These are phyloP conservation scores for Cephonodes hylas DNA, from an alignment of 2,888 invertebrate genomes.

Conservation along the genomic window DNA sequence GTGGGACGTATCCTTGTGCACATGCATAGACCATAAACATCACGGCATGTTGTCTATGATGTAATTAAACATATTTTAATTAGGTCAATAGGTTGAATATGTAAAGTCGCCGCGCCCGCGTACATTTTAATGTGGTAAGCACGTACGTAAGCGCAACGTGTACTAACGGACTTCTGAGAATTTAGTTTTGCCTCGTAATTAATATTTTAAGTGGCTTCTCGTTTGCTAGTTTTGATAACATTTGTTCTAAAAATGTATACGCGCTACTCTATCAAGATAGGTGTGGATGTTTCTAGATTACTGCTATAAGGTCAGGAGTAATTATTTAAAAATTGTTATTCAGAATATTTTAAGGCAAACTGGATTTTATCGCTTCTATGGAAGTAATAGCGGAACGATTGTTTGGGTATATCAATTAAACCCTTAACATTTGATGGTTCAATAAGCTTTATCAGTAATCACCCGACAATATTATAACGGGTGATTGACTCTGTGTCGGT, in stretches of 20 bases:
- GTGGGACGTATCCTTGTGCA: too few relatives aligned
- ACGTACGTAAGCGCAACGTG: background rate
- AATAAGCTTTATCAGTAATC: background rate
- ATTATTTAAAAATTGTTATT: too few relatives aligned
- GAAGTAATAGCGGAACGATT: too few relatives aligned
- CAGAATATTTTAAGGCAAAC: too few relatives aligned
- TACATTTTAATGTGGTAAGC: slow-evolving; percentile 20
- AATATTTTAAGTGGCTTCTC: background rate
- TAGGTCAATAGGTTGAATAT: slow-evolving; percentile 32
- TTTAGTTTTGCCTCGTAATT: background rate
- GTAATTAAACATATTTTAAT: slow-evolving; percentile 23
- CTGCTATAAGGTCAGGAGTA: too few relatives aligned
- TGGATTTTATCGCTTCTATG: too few relatives aligned
- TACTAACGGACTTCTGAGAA: background rate
- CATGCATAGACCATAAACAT: background rate
- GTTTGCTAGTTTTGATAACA: too few relatives aligned
- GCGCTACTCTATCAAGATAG: too few relatives aligned
- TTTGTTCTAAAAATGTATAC: background rate
- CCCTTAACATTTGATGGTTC: background rate
- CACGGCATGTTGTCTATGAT: background rate
- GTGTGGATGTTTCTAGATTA: too few relatives aligned
- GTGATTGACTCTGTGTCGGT: slow-evolving; percentile 19
- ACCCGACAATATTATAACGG: slow-evolving; percentile 16
- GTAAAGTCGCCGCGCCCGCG: slow-evolving; percentile 16
- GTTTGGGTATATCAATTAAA: too few relatives aligned